Base-by-base conservation (phyloP, 2,113 vertebrate species). In the Xiphias gladius region DNA sequence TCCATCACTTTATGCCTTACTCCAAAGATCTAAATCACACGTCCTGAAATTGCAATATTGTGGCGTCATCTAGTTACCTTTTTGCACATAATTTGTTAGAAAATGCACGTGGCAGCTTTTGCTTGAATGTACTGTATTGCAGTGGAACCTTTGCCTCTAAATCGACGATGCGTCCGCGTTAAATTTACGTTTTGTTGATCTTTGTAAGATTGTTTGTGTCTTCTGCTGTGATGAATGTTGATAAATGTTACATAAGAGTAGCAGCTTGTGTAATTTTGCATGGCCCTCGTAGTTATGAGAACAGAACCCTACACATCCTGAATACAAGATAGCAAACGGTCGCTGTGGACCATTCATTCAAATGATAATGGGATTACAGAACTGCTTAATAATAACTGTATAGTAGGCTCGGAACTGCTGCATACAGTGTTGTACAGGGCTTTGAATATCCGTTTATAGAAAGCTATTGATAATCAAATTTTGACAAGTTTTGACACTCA, bases 71-170 rank as follows among this genome's bases (percentile, higher is more conserved):
- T 74, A 4, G 73, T 73, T 79, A 62, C 48, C 35, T 59, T 65
- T 87, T 88, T 89, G 71, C 70, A 83, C 78, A 73, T 78, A 55
- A 65, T 79, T 83, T 71, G 43, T 70, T 79, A 43, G 11, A 80
- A 71, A 64, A 30, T 88, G 73, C 78, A 76, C n/a, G 41, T 80
- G 85, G 74, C 83, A 91, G 79, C 84, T 92, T 91, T 70, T 82
- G 81, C 88, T 86, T 86, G 62, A 83, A 88, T 88, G 84, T 87
- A 73, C 76, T 79, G 52, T 79, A 57, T 32, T 84, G 75, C 57
- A 72, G 9, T 32, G 20, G 24, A 80, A 81, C 26, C 3, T 61
- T 88, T 79, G 52, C 66, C 68, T 68, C 10, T 57, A 63, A 48
- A 30, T 79, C 61, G 1, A 62, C 2, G 3, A 48, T 76, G 22